Evolutionary conservation across 1,140 invertebrate species (phyloP).

Genomic region (Habropoda laboriosa): DNA sequence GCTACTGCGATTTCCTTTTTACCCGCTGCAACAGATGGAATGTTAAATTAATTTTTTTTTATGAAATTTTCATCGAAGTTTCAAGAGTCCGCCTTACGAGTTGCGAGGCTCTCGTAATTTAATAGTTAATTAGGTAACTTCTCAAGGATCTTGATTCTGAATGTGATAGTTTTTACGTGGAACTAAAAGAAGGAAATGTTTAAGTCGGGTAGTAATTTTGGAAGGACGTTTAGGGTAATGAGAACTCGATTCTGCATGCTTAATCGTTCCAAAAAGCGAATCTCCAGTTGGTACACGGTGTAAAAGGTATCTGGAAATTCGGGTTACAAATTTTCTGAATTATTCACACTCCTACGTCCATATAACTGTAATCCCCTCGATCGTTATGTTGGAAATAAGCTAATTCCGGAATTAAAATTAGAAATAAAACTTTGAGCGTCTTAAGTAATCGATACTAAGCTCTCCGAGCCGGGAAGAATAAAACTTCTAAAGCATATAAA

Average conservation of each 20-base stretch:
- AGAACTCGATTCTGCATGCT: background rate
- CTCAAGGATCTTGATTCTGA: no score
- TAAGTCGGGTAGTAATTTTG: background rate
- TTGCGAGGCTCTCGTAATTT: no score
- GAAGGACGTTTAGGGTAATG: background rate
- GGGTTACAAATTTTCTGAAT: conserved; percentile 1
- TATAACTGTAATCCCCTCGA: background rate
- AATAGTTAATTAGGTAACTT: no score
- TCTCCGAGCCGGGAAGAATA: background rate
- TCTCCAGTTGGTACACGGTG: background rate
- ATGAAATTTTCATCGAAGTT: background rate
- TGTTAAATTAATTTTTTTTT: no score
- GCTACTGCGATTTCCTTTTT: background rate
- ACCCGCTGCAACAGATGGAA: no score
- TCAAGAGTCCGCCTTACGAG: background rate
- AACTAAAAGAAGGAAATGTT: background rate
- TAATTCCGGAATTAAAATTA: conserved; percentile 8
- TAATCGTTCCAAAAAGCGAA: background rate
- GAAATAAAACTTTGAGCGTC: conserved; percentile 4
- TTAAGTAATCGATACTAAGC: conserved; percentile 18
- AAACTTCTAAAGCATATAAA: conserved; percentile 9
- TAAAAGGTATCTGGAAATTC: background rate
- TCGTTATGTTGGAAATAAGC: background rate
- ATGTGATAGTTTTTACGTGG: no score
- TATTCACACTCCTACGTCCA: conserved; percentile 15